Evolutionary conservation across 2,888 invertebrate genomes (phyloP), one percentile per base, ranked within the genome.

Genomic region (Lucinisca nassula): DNA sequence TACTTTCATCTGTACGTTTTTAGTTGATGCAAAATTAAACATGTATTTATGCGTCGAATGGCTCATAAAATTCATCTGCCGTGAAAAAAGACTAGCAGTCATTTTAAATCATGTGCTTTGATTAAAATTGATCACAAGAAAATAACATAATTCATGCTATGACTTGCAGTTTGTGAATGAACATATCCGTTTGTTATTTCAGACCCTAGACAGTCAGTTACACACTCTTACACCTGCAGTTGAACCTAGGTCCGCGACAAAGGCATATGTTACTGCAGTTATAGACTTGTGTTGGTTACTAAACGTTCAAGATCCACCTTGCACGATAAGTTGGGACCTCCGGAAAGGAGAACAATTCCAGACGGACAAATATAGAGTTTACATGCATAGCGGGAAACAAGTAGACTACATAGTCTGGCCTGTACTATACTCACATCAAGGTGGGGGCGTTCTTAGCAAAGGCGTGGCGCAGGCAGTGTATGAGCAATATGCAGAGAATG

Each of bases 391-490:
- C 21, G 74, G 74, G 0, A 45, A 27, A 30, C 27, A 37, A 14
- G 49, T 74, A 17, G 74, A 74, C 4, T 74, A 74, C n/a, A 74
- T 74, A 8, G 74, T 74, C 6, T 74, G 38, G 74, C 74, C 74
- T 10, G 49, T 49, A 2, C 21, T 74, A 45, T 74, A 74, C 27
- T 27, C 27, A 12, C 45, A 74, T 24, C 38, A 74, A 30, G 74
- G 49, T n/a, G 74, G 74, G 1, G 45, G 27, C 2, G 45, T 74
- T 10, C 6, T 74, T 0, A 45, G 40, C 14, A 74, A 45, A 40
- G 74, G 74, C 45, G 74, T 74, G 17, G 74, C 74, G 3, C 45
- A 74, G 45, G 74, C 45, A 27, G 12, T 74, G 24, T 12, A n/a
- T 35, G 67, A 67, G 35, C 21, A 32, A 67, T 24, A 32, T 67